phyloP scores from a whole-genome alignment of 2,113 vertebrate genomes.

The Electrona antarctica region DNA sequence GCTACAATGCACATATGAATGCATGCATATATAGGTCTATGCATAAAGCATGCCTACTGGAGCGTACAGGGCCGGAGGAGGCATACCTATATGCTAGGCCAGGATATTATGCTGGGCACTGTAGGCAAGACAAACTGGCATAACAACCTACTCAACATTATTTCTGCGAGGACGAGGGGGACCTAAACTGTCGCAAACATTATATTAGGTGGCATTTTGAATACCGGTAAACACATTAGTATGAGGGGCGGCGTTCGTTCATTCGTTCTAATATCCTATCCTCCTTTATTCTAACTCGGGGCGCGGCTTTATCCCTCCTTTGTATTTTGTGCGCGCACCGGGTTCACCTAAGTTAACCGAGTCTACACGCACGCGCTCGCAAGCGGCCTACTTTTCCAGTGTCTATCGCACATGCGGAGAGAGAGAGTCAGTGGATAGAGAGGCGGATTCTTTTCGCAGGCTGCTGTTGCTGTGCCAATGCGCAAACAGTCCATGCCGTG shows the following conservation, averaged over 20 bases:
- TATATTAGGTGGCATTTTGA: no score
- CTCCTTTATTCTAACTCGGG: conserved; percentile 10
- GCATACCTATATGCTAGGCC: background rate
- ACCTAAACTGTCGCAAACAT: no score
- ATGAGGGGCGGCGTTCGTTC: no score
- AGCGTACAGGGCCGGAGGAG: background rate
- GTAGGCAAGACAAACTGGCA: no score
- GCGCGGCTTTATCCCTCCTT: conserved; percentile 45
- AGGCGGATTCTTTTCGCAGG: conserved; percentile 17
- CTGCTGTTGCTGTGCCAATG: conserved; percentile 70
- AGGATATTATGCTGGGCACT: no score
- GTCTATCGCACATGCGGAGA: conserved; percentile 41
- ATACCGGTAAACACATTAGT: no score
- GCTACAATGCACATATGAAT: background rate
- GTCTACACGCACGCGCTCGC: conserved; percentile 17
- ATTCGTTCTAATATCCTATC: no score
- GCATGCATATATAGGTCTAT: background rate
- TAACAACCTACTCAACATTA: no score
- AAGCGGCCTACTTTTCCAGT: conserved; percentile 62
- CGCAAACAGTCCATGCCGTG: conserved; percentile 62
- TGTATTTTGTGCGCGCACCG: conserved; percentile 25
- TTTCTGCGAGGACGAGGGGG: no score
- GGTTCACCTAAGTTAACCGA: conserved; percentile 61
- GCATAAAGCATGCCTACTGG: background rate
- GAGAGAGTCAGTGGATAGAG: background rate